Percentiles rank a stretch among this genome's conserved stretches.
phyloP scores from a whole-genome alignment of 2,888 invertebrate genomes.

The Linnaemya tessellans region DNA sequence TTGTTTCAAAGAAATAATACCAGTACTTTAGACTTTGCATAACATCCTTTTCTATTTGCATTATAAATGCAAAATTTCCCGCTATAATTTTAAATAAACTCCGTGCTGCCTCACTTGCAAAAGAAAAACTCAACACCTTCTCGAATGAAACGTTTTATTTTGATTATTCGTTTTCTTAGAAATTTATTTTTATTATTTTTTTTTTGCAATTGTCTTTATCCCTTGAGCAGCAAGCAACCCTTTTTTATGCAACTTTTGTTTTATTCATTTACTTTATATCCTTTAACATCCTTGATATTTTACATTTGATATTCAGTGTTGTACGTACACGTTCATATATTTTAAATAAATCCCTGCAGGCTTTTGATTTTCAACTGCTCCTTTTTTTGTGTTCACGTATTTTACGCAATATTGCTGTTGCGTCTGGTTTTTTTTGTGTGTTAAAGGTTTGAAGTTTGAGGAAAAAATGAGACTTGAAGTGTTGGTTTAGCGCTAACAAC shows the following conservation, averaged over 20 bases:
- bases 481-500: conserved; percentile 34
- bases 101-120: not conserved
- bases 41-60: conserved; percentile 33
- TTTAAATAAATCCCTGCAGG: conserved; percentile 81
- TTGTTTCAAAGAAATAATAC: conserved; percentile 27
- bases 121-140: conserved; percentile 61
- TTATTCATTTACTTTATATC: conserved; percentile 75
- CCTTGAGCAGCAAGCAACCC: conserved; percentile 53
- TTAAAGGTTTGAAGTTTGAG: conserved; percentile 68
- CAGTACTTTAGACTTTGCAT: conserved; percentile 6
- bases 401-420: not conserved
- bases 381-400: conserved; percentile 33
- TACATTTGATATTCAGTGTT: conserved; percentile 49
- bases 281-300: conserved; percentile 41
- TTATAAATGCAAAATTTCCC: conserved; percentile 63
- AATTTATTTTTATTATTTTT: no score
- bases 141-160: conserved; percentile 46
- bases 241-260: conserved; percentile 66
- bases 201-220: conserved; percentile 33
- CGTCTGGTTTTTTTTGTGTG: conserved; percentile 56
- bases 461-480: conserved; percentile 55
- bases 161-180: conserved; percentile 8
- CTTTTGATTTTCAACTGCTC: conserved; percentile 81
- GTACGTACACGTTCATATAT: conserved; percentile 57
- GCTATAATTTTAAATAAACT: conserved; percentile 70